A percentile compares a stretch with the other conserved stretches of the same genome.
Conservation (phyloP, 2,888 invertebrate species). For the Phengaris alcon region DNA sequence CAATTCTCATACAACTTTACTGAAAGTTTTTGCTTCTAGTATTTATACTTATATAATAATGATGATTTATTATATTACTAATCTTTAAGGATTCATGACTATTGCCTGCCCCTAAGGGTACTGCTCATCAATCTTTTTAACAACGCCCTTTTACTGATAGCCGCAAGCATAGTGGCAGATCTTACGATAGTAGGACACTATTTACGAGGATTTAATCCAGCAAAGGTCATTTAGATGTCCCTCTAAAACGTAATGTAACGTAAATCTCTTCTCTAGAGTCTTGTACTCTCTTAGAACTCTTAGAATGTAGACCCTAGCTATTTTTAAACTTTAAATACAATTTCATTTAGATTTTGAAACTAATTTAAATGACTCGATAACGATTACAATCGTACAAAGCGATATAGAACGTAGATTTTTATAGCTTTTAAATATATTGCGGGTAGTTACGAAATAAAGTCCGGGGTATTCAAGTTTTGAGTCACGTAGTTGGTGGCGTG, state of each 20-base stretch:
- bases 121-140: slow-evolving; percentile 7
- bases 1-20: no score
- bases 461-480: slow-evolving; percentile 16
- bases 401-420: slow-evolving; percentile 16
- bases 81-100: neutral
- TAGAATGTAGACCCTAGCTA: no score
- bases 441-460: slow-evolving; percentile 19
- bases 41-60: no score
- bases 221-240: no score
- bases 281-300: no score
- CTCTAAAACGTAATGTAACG: no score
- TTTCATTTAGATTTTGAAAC: neutral
- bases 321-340: neutral
- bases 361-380: neutral
- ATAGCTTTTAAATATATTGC: slow-evolving; percentile 21
- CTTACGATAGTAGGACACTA: no score
- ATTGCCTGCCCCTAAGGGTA: neutral
- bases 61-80: no score
- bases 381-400: slow-evolving; percentile 15
- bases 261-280: no score
- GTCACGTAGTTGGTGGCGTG: slow-evolving; percentile 30
- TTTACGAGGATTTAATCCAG: no score
- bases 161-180: neutral
- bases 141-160: neutral
- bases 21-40: no score